Evolutionary conservation across 2,888 invertebrate genomes (phyloP), one percentile per base, ranked within the genome.

Genomic region (Drosophila formosana): DNA sequence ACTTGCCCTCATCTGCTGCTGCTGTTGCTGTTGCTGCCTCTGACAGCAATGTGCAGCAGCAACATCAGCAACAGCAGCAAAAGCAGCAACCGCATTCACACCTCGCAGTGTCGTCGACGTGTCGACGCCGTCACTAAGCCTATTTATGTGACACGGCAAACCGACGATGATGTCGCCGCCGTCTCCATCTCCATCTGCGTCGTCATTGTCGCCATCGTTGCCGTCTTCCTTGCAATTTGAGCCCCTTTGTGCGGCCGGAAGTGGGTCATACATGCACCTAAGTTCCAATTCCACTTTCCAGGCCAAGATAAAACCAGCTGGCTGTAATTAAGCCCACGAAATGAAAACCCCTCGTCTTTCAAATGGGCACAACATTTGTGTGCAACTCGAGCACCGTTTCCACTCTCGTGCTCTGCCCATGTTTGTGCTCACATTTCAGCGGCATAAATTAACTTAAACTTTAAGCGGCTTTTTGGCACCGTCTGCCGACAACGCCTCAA

Each of bases 241-340:
- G 58, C 26, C 69, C 66, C 71, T 72, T 89, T 84, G 89, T 89
- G 70, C 62, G 51, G 52, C 85, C 85, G 85, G 89, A 86, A 75
- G 90, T 86, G 89, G 85, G 85, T 86, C 90, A 86, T 74, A 89
- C 78, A 78, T 76, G 78, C 74, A 73, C 51, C 39, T 43, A 60
- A 61, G 86, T 67, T 71, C 55, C 60, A 67, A 72, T 62, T 72
- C 43, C 71, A 64, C 60, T 41, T 55, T 45, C 37, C 61, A 46
- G 69, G 50, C 63, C 72, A 82, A 82, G 79, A 83, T 85, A 83
- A 89, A 88, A 78, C 51, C 57, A 34, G 30, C 53, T 70, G 66
- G 62, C 58, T 74, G 86, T 89, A 89, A 84, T 84, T 84, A 84
- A 89, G 87, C 75, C 65, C 68, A 67, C 86, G 68, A 64, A 57